Percentiles rank a stretch among this genome's conserved stretches.
phyloP scores from a whole-genome alignment of 2,888 invertebrate species.

The Alloscopus bannaensis region DNA sequence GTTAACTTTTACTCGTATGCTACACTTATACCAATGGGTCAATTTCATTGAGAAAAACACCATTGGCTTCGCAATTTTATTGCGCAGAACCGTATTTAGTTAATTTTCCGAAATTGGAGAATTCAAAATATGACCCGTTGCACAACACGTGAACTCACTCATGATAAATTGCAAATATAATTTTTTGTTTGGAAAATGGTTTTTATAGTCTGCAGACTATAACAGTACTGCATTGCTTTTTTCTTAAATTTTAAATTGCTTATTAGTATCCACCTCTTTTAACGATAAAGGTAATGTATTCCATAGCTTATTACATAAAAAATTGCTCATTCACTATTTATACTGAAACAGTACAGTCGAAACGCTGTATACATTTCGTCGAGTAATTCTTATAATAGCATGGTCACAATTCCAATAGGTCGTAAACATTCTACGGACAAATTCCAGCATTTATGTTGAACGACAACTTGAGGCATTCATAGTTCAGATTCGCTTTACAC shows the following conservation, averaged over 20 bases:
- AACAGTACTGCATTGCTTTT: neutral
- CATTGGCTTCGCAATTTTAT: too few relatives aligned
- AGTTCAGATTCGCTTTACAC: neutral
- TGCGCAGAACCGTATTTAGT: too few relatives aligned
- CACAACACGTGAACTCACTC: too few relatives aligned
- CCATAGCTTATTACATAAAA: neutral
- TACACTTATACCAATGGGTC: too few relatives aligned
- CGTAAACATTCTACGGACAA: neutral
- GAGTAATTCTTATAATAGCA: neutral
- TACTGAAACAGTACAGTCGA: neutral
- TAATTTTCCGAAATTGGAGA: too few relatives aligned
- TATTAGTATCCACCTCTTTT: neutral
- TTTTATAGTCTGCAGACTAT: neutral
- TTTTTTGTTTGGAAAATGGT: neutral
- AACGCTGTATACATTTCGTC: neutral
- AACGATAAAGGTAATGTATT: neutral
- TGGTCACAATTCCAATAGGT: neutral
- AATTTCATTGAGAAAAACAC: too few relatives aligned
- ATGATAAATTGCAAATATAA: neutral
- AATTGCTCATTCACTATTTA: neutral
- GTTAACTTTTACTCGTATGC: too few relatives aligned
- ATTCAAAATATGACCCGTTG: too few relatives aligned
- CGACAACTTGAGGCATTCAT: neutral
- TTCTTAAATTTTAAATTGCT: neutral
- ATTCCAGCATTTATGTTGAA: neutral